phyloP scores from a whole-genome alignment of 2,888 invertebrate species.

The Andricus quercusramuli region DNA sequence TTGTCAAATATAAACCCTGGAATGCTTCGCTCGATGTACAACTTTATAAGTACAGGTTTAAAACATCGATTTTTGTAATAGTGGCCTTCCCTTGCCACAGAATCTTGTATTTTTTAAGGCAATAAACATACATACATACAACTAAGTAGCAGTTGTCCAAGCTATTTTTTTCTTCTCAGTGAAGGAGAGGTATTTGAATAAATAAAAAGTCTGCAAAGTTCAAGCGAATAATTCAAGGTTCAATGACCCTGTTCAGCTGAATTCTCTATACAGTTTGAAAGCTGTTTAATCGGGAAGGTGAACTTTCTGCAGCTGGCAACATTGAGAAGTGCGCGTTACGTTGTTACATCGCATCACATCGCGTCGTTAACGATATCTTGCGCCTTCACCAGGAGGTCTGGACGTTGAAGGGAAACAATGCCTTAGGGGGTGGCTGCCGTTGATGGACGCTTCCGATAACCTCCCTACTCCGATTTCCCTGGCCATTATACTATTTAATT shows the following conservation, averaged over 20 bases:
- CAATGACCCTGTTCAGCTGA: not conserved
- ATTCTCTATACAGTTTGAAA: constrained; percentile 10
- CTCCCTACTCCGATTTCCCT: constrained; percentile 64
- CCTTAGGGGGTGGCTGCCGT: constrained; percentile 70
- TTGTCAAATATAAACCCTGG: too few relatives aligned
- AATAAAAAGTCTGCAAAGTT: not conserved
- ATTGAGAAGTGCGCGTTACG: constrained; percentile 49
- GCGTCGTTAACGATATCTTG: constrained; percentile 64
- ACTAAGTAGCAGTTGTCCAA: too few relatives aligned
- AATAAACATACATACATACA: too few relatives aligned
- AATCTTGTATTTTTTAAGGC: too few relatives aligned
- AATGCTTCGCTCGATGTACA: too few relatives aligned
- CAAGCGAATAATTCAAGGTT: not conserved
- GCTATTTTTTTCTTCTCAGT: too few relatives aligned
- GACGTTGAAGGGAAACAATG: constrained; percentile 71
- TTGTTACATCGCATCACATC: constrained; percentile 54
- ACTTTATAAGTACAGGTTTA: too few relatives aligned
- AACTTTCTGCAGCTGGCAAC: constrained; percentile 39
- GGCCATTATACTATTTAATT: constrained; percentile 76
- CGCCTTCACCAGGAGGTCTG: constrained; percentile 65
- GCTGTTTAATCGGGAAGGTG: constrained; percentile 11
- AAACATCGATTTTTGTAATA: too few relatives aligned
- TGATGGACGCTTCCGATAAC: constrained; percentile 77
- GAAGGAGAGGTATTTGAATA: not conserved
- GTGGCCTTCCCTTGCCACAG: too few relatives aligned